A percentile compares a stretch with the other conserved stretches of the same genome.
These are phyloP conservation scores for Colletes gigas DNA, from an alignment of 1,140 invertebrate genomes.

Conservation along the genomic window DNA sequence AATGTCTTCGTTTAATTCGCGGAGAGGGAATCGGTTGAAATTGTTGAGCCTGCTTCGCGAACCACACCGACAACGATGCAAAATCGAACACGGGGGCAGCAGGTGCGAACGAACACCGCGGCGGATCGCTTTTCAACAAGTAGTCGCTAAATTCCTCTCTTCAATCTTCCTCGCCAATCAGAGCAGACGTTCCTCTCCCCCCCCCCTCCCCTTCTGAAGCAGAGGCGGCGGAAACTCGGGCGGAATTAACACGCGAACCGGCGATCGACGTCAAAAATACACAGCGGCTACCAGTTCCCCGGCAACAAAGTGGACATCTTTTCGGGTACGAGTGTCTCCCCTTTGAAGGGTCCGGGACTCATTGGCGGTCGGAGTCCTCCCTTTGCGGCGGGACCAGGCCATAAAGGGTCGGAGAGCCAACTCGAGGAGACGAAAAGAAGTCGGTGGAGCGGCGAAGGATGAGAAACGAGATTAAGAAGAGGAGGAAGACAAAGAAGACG, in stretches of 20 bases:
- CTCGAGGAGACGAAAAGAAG: background rate
- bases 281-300: background rate
- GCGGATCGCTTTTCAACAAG: background rate
- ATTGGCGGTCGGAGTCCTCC: slow-evolving; percentile 2
- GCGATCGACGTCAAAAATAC: background rate
- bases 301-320: slow-evolving; percentile 35
- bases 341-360: background rate
- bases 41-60: no score
- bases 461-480: slow-evolving; percentile 31
- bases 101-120: background rate
- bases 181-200: background rate
- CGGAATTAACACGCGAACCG: background rate
- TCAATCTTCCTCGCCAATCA: background rate
- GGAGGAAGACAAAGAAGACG: slow-evolving; percentile 36
- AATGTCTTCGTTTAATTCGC: no score
- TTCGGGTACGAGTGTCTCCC: slow-evolving; percentile 14
- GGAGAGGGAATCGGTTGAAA: no score
- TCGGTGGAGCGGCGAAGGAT: slow-evolving; percentile 13
- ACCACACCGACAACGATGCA: no score
- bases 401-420: slow-evolving; percentile 40
- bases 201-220: no score
- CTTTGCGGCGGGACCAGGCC: slow-evolving; percentile 27
- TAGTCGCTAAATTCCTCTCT: background rate
- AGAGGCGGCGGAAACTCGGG: no score
- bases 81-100: background rate